These are phyloP conservation scores for Trogon surrucura DNA, from an alignment of 2,113 vertebrate species.

Conservation along the genomic window DNA sequence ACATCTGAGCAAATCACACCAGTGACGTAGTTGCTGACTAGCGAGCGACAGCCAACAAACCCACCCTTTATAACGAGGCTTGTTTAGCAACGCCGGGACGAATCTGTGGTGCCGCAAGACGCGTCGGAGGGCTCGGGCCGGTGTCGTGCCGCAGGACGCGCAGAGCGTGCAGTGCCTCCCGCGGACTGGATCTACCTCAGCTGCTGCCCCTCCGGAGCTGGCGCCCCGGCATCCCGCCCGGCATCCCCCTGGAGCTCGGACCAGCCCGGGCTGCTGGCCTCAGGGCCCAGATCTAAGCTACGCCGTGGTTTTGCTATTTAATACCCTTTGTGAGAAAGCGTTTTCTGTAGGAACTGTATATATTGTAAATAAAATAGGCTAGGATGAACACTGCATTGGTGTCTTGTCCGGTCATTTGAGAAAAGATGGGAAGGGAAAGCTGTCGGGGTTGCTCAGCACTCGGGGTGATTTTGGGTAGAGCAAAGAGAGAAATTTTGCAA, in stretches of 20 bases:
- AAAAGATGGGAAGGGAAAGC: neutral
- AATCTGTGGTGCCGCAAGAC: neutral
- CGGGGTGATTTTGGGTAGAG: neutral
- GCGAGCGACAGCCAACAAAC: neutral
- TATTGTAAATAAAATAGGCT: slow-evolving; percentile 62
- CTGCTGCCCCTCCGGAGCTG: slow-evolving; percentile 19
- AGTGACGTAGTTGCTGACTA: neutral
- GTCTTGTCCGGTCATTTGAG: neutral
- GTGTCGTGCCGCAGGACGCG: neutral
- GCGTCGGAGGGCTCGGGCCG: neutral
- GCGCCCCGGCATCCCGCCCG: neutral
- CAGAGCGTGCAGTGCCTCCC: neutral
- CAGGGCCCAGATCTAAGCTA: neutral
- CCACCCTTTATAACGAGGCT: neutral
- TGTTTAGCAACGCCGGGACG: neutral
- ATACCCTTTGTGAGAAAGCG: slow-evolving; percentile 8
- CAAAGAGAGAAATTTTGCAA: neutral
- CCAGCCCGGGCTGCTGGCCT: neutral
- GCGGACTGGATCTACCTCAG: slow-evolving; percentile 45
- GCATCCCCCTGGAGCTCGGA: neutral
- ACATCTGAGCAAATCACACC: neutral
- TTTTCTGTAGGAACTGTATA: slow-evolving; percentile 61
- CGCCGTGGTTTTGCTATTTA: neutral
- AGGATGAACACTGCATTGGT: neutral
- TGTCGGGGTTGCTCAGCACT: rapidly evolving